These are phyloP conservation scores for Microtus ochrogaster DNA, from an alignment of 2,113 vertebrate species.

Conservation along the genomic window DNA sequence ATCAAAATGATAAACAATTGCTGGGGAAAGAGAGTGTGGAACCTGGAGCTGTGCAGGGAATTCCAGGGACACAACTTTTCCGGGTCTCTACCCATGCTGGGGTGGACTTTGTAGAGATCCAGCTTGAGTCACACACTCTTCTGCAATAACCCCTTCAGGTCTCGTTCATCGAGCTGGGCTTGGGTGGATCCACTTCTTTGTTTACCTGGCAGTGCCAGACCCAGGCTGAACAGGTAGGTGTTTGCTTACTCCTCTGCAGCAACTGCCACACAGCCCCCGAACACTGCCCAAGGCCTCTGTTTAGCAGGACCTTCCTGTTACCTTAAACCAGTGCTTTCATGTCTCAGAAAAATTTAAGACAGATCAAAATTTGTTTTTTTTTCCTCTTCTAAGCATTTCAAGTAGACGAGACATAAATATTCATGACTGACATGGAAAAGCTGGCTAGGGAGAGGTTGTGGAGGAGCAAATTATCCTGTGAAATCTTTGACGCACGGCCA, in stretches of 20 bases:
- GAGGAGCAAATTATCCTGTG: constrained; percentile 18
- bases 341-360: constrained; percentile 8
- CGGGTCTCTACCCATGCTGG: background rate
- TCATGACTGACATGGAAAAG: constrained; percentile 37
- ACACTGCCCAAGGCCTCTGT: background rate
- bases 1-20: background rate
- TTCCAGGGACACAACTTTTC: background rate
- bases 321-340: background rate
- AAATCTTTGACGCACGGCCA: constrained; percentile 5
- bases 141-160: background rate
- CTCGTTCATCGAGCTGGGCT: background rate
- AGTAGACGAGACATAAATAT: constrained; percentile 55
- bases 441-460: background rate
- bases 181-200: background rate
- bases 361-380: constrained; percentile 53
- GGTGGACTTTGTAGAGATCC: background rate
- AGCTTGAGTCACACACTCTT: background rate
- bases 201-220: fast-evolving
- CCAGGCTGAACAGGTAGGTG: background rate
- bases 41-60: background rate
- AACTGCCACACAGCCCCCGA: background rate
- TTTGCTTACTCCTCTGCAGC: background rate
- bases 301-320: background rate
- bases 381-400: constrained; percentile 43
- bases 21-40: background rate